These are phyloP conservation scores for Calephelis virginiensis DNA, from an alignment of 1,140 invertebrate genomes.

Conservation along the genomic window DNA sequence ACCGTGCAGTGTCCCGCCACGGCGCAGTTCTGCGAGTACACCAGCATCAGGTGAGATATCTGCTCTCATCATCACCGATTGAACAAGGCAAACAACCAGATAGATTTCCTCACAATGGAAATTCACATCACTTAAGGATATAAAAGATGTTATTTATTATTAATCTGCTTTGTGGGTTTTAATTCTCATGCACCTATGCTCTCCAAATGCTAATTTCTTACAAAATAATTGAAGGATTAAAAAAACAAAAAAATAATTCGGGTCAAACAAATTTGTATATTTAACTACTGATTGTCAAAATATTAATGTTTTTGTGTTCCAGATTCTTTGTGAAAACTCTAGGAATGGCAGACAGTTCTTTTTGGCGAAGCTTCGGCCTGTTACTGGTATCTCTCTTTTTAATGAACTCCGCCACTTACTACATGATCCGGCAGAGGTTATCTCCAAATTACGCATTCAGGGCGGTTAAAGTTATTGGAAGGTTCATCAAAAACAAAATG, in stretches of 20 bases:
- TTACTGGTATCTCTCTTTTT: constrained; percentile 79
- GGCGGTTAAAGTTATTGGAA: constrained; percentile 80
- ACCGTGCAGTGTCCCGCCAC: constrained; percentile 83
- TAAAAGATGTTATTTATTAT: no score
- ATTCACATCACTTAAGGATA: no score
- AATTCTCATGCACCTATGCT: no score
- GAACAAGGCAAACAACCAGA: no score
- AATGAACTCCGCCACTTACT: constrained; percentile 81
- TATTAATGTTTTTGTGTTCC: constrained; percentile 29
- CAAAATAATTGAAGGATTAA: no score
- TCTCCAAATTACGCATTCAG: constrained; percentile 84
- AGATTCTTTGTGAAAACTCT: constrained; percentile 80
- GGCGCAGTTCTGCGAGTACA: constrained; percentile 85
- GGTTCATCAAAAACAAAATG: constrained; percentile 81
- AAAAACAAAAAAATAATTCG: no score
- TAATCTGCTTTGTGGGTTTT: no score
- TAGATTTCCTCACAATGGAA: no score
- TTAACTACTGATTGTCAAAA: constrained; percentile 7
- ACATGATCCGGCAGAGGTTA: constrained; percentile 82
- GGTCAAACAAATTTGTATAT: not conserved
- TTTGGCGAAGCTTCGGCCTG: constrained; percentile 81
- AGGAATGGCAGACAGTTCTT: constrained; percentile 81
- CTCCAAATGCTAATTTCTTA: no score
- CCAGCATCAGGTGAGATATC: constrained; percentile 76
- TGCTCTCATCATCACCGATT: no score